A percentile compares a stretch with the other conserved stretches of the same genome.
These are phyloP conservation scores for Engraulis encrasicolus DNA, from an alignment of 2,113 vertebrate genomes.

Conservation along the genomic window DNA sequence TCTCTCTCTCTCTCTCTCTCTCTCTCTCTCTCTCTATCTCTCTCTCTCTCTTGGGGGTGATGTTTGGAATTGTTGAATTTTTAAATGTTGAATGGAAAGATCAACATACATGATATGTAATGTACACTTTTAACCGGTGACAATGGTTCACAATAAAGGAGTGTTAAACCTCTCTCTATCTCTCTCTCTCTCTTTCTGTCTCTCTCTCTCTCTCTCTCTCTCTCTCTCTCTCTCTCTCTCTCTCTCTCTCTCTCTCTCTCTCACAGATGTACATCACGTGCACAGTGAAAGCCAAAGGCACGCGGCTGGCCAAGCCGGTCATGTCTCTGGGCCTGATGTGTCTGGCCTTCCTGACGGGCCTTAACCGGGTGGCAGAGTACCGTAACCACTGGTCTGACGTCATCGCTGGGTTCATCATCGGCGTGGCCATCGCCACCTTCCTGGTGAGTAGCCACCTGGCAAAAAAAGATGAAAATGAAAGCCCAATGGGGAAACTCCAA, in stretches of 20 bases:
- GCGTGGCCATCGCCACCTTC: constrained; percentile 92
- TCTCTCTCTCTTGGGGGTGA: constrained; percentile 22
- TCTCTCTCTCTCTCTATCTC: neutral
- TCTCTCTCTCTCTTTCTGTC: too few species aligned
- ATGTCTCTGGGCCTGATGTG: constrained; percentile 92
- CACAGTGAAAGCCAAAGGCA: constrained; percentile 93
- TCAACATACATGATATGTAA: too few species aligned
- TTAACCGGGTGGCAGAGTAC: constrained; percentile 97
- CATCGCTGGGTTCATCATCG: constrained; percentile 95
- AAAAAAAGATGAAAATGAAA: too few species aligned
- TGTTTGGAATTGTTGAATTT: too few species aligned
- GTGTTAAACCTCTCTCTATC: too few species aligned
- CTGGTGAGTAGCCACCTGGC: too few species aligned
- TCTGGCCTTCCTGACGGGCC: constrained; percentile 93
- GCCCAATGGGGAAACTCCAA: too few species aligned
- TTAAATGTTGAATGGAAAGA: too few species aligned
- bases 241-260: constrained; percentile 22
- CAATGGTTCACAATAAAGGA: too few species aligned
- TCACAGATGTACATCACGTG: constrained; percentile 96
- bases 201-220: too few species aligned
- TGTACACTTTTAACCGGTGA: too few species aligned
- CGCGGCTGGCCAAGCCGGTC: constrained; percentile 92
- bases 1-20: constrained; percentile 42
- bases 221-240: constrained; percentile 18
- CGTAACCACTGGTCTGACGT: constrained; percentile 98